Evolutionary conservation across 2,888 invertebrate species (phyloP).

Genomic region (Anorthoa munda): DNA sequence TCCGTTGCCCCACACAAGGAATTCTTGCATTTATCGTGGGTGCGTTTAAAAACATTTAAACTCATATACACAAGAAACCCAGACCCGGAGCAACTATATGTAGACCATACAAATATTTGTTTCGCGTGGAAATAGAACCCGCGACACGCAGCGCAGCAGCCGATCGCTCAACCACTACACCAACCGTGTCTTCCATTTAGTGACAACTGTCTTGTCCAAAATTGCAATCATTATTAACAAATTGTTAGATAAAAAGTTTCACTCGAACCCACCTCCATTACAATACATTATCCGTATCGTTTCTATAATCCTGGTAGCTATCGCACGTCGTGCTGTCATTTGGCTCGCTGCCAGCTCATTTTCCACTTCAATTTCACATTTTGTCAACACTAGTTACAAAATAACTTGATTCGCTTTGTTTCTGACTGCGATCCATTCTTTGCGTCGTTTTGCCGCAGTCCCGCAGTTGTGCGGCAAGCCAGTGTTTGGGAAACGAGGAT

Average conservation of each 20-base stretch:
- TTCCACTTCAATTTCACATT: slow-evolving; percentile 65
- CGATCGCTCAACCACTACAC: no score
- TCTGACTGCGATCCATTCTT: slow-evolving; percentile 39
- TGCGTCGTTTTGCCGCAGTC: slow-evolving; percentile 48
- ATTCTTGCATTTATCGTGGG: no score
- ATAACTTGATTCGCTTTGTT: slow-evolving; percentile 62
- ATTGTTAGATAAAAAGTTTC: background rate
- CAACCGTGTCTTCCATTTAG: no score
- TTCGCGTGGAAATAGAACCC: no score
- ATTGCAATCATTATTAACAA: no score
- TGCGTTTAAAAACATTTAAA: no score
- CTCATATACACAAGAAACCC: no score
- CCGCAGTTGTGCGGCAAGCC: slow-evolving; percentile 23
- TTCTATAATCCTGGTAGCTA: background rate
- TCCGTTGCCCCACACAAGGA: no score
- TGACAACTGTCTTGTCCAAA: no score
- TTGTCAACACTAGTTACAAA: slow-evolving; percentile 67
- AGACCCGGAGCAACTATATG: no score
- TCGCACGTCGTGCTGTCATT: slow-evolving; percentile 36
- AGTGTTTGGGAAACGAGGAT: slow-evolving; percentile 13
- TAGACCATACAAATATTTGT: no score
- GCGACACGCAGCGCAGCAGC: no score
- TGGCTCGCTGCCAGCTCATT: slow-evolving; percentile 67
- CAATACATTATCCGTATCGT: background rate
- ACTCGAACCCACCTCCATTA: background rate